A percentile compares a stretch with the other conserved stretches of the same genome.
phyloP scores from a whole-genome alignment of 2,113 vertebrate species.

The Leuciscus idus region DNA sequence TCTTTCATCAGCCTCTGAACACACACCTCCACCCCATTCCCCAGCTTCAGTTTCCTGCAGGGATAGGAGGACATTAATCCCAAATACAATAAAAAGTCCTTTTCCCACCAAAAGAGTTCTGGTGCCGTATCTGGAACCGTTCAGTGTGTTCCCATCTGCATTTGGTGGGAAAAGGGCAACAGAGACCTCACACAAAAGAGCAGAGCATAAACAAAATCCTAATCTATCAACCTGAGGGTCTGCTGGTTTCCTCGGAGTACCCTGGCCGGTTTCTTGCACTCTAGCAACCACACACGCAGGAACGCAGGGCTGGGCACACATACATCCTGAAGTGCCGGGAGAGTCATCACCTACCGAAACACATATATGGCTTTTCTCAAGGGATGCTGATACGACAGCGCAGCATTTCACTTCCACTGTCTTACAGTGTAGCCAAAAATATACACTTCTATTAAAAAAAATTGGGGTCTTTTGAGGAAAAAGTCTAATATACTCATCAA shows the following conservation, averaged over 20 bases:
- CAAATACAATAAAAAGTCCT: background rate
- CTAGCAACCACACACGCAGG: constrained; percentile 88
- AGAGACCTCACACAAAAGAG: background rate
- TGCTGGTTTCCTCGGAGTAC: constrained; percentile 78
- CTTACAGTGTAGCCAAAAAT: background rate
- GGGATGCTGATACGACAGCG: background rate
- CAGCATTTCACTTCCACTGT: background rate
- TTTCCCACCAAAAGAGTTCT: background rate
- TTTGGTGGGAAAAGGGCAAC: background rate
- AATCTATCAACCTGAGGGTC: constrained; percentile 76
- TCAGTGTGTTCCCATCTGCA: background rate
- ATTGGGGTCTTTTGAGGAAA: background rate
- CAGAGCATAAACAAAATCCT: background rate
- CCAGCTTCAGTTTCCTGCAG: constrained; percentile 77
- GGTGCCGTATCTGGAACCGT: background rate
- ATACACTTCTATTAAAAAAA: background rate
- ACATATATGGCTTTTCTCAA: background rate
- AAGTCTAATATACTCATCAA: background rate
- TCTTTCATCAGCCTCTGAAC: constrained; percentile 83
- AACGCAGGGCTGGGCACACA: constrained; percentile 75
- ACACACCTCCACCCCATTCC: constrained; percentile 78
- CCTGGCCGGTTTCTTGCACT: constrained; percentile 72
- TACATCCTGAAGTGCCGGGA: constrained; percentile 74
- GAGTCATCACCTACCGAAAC: constrained; percentile 76
- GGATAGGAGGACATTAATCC: background rate